These are phyloP conservation scores for Lasius fuliginosus DNA, from an alignment of 2,888 invertebrate genomes.

Conservation along the genomic window DNA sequence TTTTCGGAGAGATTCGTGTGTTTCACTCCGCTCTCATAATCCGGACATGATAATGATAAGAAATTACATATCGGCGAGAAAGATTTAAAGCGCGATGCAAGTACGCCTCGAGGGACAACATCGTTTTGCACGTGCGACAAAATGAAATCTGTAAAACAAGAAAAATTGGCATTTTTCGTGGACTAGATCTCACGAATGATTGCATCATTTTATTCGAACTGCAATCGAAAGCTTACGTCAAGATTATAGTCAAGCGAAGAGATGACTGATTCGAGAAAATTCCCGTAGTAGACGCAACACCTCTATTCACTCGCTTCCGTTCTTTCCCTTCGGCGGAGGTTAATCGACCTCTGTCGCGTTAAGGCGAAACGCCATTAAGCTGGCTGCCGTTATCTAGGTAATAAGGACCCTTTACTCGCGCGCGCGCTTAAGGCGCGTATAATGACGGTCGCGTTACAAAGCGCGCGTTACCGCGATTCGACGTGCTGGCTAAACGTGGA, in stretches of 20 bases:
- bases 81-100: background rate
- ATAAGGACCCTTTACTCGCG: constrained; percentile 62
- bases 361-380: constrained; percentile 71
- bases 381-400: constrained; percentile 71
- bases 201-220: background rate
- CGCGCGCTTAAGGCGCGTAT: constrained; percentile 53
- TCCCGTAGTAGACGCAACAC: background rate
- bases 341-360: constrained; percentile 54
- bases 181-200: background rate
- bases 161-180: too few relatives aligned
- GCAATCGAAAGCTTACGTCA: background rate
- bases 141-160: background rate
- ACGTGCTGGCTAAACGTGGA: constrained; percentile 65
- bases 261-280: constrained; percentile 7
- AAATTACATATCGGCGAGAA: background rate
- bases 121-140: too few relatives aligned
- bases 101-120: background rate
- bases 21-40: background rate
- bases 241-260: background rate
- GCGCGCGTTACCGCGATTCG: constrained; percentile 67
- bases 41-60: background rate
- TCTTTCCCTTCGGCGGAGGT: constrained; percentile 8
- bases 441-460: constrained; percentile 67
- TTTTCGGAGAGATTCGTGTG: background rate
- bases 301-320: constrained; percentile 25